Conservation (phyloP, 2,797 vertebrate genomes). For the Catharus ustulatus region DNA sequence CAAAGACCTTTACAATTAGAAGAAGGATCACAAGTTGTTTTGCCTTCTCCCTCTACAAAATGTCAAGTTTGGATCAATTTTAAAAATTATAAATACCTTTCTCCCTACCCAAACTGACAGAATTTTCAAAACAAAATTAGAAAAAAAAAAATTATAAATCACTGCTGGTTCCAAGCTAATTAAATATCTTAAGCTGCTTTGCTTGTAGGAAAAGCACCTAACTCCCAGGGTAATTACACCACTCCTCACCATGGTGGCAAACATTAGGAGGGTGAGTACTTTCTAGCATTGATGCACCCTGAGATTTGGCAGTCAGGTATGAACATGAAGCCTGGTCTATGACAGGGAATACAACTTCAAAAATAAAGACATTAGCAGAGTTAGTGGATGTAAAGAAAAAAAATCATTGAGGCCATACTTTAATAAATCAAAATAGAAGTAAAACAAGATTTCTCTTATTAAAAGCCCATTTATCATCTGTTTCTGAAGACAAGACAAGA, state of each 20-base stretch:
- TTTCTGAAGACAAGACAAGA: not conserved
- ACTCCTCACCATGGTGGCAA: not conserved
- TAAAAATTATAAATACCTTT: not conserved
- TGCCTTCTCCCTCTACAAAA: not conserved
- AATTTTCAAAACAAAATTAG: not conserved
- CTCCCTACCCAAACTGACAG: not conserved
- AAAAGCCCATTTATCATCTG: not conserved
- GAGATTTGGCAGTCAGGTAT: not conserved
- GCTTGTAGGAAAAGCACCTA: not conserved
- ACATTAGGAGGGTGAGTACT: accelerated
- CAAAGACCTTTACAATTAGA: not conserved
- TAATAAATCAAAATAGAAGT: not conserved
- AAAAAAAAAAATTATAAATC: not conserved
- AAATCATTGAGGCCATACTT: not conserved
- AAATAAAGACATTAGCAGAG: not conserved
- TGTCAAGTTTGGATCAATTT: not conserved
- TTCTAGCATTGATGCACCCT: accelerated
- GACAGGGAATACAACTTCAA: not conserved
- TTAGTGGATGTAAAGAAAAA: not conserved
- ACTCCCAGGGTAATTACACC: not conserved
- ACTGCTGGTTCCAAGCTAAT: not conserved
- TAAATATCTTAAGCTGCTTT: not conserved
- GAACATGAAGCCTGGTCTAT: not conserved
- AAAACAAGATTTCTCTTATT: not conserved
- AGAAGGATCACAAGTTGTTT: not conserved